Percentiles rank a stretch among this genome's conserved stretches.
phyloP scores from a whole-genome alignment of 2,113 vertebrate genomes.

The Oncorhynchus masou region DNA sequence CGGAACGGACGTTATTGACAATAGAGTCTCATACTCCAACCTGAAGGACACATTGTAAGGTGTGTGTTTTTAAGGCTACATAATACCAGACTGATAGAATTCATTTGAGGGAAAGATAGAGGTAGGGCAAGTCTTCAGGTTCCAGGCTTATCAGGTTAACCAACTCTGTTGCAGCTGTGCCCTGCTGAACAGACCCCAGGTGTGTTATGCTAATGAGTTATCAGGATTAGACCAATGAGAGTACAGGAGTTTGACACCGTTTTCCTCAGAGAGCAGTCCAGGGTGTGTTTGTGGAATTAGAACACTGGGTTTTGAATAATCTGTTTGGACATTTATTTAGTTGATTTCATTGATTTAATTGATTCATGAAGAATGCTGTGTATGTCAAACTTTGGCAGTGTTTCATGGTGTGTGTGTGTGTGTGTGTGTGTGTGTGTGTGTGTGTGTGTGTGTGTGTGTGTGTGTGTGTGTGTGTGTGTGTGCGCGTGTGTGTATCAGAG shows the following conservation, averaged over 20 bases:
- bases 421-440: not conserved
- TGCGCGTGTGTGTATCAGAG: slow-evolving; percentile 3
- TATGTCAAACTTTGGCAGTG: not conserved
- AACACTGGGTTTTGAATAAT: slow-evolving; percentile 50
- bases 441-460: not conserved
- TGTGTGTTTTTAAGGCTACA: slow-evolving; percentile 13
- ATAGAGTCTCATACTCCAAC: slow-evolving; percentile 19
- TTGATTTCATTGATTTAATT: not conserved
- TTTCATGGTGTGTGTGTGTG: slow-evolving; percentile 3
- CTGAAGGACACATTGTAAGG: slow-evolving; percentile 23
- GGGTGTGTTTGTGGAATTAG: slow-evolving; percentile 37
- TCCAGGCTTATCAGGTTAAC: too few relatives aligned
- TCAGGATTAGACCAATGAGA: slow-evolving; percentile 62
- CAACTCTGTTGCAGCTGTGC: slow-evolving; percentile 18
- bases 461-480: not conserved
- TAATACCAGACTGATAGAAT: too few relatives aligned
- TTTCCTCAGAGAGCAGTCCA: slow-evolving; percentile 56
- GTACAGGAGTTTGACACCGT: slow-evolving; percentile 62
- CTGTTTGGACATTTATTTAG: slow-evolving; percentile 35
- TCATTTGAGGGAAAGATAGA: too few relatives aligned
- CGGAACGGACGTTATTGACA: slow-evolving; percentile 37
- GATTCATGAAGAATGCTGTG: not conserved
- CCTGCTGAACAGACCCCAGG: slow-evolving; percentile 36
- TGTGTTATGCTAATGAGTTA: slow-evolving; percentile 55
- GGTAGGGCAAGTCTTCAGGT: too few relatives aligned